A percentile compares a stretch with the other conserved stretches of the same genome.
Conservation (phyloP, 92 coral and sea anemone genomes). For the Parazoanthus darwini region DNA sequence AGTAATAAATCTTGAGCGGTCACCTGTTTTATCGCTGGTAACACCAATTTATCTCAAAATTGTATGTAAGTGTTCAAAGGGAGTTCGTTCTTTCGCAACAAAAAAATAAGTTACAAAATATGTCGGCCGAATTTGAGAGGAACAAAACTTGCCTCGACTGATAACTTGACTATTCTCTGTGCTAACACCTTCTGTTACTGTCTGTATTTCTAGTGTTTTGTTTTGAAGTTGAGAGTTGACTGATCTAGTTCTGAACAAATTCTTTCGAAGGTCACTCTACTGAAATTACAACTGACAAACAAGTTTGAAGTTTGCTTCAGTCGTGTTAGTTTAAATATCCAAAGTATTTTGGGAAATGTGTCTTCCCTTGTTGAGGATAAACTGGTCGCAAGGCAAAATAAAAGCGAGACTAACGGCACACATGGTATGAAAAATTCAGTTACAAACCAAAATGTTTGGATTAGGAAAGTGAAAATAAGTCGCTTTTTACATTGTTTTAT, state of each 20-base stretch:
- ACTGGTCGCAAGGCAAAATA: background rate
- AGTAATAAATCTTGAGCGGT: background rate
- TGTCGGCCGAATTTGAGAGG: background rate
- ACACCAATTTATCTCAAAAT: background rate
- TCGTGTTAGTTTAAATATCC: background rate
- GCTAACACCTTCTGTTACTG: too few species aligned
- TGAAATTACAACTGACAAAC: background rate
- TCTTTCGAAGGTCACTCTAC: background rate
- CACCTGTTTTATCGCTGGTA: background rate
- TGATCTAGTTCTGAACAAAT: too few species aligned
- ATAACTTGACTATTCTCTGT: background rate
- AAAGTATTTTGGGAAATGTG: too few species aligned
- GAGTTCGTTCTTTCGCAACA: background rate
- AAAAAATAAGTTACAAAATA: too few species aligned
- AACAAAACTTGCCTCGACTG: background rate
- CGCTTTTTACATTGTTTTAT: background rate
- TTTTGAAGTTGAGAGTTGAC: too few species aligned
- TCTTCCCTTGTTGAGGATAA: background rate
- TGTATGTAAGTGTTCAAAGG: background rate
- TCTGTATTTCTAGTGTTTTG: background rate
- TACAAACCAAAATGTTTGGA: conserved; percentile 6
- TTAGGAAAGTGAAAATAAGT: conserved; percentile 5
- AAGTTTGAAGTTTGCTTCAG: background rate
- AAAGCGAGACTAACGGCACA: background rate
- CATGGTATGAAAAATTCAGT: conserved; percentile 33